A percentile compares a stretch with the other conserved stretches of the same genome.
These are phyloP conservation scores for Acanthopleura granulata DNA, from an alignment of 2,888 invertebrate species.

Conservation along the genomic window DNA sequence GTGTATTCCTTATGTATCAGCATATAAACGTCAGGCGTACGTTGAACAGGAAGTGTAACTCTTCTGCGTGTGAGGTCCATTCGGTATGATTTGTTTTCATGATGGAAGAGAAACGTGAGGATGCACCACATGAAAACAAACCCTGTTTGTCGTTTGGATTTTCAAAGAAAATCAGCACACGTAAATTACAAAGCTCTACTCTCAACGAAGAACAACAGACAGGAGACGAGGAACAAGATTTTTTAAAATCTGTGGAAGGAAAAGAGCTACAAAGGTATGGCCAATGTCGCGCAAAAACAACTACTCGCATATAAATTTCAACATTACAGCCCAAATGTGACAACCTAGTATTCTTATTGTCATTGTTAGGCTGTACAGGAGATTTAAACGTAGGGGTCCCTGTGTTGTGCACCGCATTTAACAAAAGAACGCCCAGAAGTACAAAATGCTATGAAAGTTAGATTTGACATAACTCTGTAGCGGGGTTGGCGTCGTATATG, in stretches of 20 bases:
- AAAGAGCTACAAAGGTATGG: not conserved
- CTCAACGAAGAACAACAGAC: not conserved
- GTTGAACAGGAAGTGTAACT: no score
- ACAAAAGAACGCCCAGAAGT: not conserved
- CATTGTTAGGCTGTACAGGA: no score
- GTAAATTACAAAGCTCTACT: not conserved
- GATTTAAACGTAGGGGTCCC: no score
- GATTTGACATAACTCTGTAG: no score
- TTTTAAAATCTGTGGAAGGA: not conserved
- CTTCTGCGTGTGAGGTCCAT: no score
- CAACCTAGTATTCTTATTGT: no score
- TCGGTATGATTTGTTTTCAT: no score
- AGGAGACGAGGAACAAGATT: not conserved
- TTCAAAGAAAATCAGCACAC: not conserved
- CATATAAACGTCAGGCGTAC: no score
- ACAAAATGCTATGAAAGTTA: not conserved
- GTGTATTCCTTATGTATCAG: no score
- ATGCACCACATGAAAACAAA: not conserved
- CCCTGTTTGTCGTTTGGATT: not conserved
- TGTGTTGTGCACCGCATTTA: no score
- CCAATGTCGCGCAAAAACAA: not conserved
- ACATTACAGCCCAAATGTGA: no score
- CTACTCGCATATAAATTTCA: not conserved
- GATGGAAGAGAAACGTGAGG: not conserved
- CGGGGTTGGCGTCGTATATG: no score